phyloP scores from a whole-genome alignment of 2,888 invertebrate species.

The Acrocera orbiculus region DNA sequence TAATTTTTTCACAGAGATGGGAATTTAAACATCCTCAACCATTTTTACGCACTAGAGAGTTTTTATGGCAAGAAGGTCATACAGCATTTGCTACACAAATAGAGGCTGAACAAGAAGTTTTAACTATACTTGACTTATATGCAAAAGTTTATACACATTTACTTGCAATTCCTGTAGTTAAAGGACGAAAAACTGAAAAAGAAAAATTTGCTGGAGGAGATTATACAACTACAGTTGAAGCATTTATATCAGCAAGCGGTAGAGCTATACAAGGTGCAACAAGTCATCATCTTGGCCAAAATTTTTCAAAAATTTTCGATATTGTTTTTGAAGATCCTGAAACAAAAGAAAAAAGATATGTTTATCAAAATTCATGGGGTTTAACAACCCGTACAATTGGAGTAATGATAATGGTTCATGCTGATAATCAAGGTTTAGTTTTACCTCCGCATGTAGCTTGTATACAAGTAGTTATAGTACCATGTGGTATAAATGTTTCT shows the following conservation, averaged over 20 bases:
- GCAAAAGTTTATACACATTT: conserved; percentile 76
- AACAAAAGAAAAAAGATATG: conserved; percentile 70
- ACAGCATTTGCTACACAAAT: conserved; percentile 71
- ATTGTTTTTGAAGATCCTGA: conserved; percentile 88
- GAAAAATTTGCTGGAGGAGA: conserved; percentile 98
- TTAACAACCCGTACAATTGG: conserved; percentile 92
- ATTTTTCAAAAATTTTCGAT: conserved; percentile 99
- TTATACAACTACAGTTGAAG: conserved; percentile 95
- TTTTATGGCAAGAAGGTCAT: conserved; percentile 99
- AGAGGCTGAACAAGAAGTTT: conserved; percentile 83
- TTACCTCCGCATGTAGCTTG: conserved; percentile 85
- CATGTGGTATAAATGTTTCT: conserved; percentile 84
- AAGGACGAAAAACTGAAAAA: conserved; percentile 91
- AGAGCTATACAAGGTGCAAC: conserved; percentile 93
- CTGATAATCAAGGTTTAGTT: conserved; percentile 91
- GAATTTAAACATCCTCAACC: conserved; percentile 99
- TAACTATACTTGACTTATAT: conserved; percentile 69
- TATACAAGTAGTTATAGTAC: conserved; percentile 77
- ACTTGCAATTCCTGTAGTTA: conserved; percentile 89
- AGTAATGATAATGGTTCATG: conserved; percentile 83
- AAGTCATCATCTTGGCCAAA: conserved; percentile 96
- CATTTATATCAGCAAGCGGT: conserved; percentile 84
- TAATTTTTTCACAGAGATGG: conserved; percentile 58
- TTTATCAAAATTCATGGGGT: conserved; percentile 98
- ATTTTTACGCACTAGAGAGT: conserved; percentile 93